Base-by-base conservation (phyloP, 2,888 invertebrate genomes). In the Tyria jacobaeae region DNA sequence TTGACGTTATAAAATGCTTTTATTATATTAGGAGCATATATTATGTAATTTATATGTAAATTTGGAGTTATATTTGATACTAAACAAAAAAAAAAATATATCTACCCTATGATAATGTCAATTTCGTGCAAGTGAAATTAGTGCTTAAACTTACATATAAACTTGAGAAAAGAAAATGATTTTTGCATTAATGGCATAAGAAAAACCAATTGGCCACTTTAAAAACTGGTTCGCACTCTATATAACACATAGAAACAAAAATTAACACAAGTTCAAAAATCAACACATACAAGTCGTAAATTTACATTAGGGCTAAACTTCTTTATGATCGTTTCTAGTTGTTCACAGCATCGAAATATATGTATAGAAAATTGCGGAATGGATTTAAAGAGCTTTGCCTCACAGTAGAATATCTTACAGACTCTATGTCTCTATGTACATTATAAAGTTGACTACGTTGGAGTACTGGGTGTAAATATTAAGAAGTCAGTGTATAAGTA, bases 211-310 rank as follows among this genome's bases (percentile, higher is more conserved):
- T n/a, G n/a, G n/a, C n/a, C n/a, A n/a, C n/a, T n/a, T n/a, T n/a
- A n/a, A n/a, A n/a, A n/a, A n/a, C n/a, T n/a, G n/a, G n/a, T n/a
- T n/a, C n/a, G n/a, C n/a, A n/a, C n/a, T n/a, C n/a, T n/a, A n/a
- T n/a, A n/a, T n/a, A n/a, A n/a, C n/a, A n/a, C n/a, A n/a, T n/a
- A n/a, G n/a, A n/a, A n/a, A n/a, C n/a, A n/a, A n/a, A n/a, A n/a
- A n/a, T n/a, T n/a, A n/a, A n/a, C n/a, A n/a, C n/a, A n/a, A n/a
- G n/a, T n/a, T n/a, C n/a, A n/a, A n/a, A n/a, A n/a, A n/a, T n/a
- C n/a, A n/a, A n/a, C n/a, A n/a, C n/a, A n/a, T 44, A 14, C 63
- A 49, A 57, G 51, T 55, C 53, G 70, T 71, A 71, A 63, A 71
- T 66, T 49, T 66, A 41, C 49, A 47, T 61, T 57, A 60, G n/a